phyloP scores from a whole-genome alignment of 2,797 vertebrate species.

The Ptychadena robeensis region DNA sequence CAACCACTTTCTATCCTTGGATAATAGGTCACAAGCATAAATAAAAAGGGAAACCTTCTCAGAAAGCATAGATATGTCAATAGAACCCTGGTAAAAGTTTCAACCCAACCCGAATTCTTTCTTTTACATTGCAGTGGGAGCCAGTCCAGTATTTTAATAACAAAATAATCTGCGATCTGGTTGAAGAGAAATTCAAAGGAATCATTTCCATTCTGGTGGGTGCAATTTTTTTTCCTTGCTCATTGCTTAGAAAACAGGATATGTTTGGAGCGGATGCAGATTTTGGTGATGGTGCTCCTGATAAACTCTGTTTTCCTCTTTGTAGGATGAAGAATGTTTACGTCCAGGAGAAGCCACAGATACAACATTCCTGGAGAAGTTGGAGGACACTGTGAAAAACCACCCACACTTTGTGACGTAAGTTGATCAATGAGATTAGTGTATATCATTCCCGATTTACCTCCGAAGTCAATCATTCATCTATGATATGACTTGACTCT shows the following conservation, averaged over 20 bases:
- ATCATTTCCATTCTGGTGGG: conserved; percentile 96
- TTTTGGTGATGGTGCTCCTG: background rate
- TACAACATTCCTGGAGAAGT: conserved; percentile 92
- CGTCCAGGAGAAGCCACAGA: conserved; percentile 96
- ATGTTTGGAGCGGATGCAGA: background rate
- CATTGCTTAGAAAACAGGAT: background rate
- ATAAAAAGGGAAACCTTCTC: no score
- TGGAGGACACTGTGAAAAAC: conserved; percentile 90
- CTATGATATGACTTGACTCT: no score
- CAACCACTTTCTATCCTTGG: background rate
- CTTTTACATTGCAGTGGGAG: conserved; percentile 84
- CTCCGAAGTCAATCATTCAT: no score
- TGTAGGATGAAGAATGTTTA: conserved; percentile 95
- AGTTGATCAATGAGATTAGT: conserved; percentile 69
- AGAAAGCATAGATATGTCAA: no score
- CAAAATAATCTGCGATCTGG: conserved; percentile 97
- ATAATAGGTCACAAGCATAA: background rate
- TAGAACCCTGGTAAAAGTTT: no score
- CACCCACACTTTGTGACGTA: conserved; percentile 96
- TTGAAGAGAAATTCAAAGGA: conserved; percentile 98
- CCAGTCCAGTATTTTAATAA: conserved; percentile 98
- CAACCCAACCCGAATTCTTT: background rate
- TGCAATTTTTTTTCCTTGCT: conserved; percentile 5
- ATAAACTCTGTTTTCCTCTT: conserved; percentile 11
- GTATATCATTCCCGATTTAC: no score